These are phyloP conservation scores for Gouania willdenowi DNA, from an alignment of 2,797 vertebrate genomes.

Conservation along the genomic window DNA sequence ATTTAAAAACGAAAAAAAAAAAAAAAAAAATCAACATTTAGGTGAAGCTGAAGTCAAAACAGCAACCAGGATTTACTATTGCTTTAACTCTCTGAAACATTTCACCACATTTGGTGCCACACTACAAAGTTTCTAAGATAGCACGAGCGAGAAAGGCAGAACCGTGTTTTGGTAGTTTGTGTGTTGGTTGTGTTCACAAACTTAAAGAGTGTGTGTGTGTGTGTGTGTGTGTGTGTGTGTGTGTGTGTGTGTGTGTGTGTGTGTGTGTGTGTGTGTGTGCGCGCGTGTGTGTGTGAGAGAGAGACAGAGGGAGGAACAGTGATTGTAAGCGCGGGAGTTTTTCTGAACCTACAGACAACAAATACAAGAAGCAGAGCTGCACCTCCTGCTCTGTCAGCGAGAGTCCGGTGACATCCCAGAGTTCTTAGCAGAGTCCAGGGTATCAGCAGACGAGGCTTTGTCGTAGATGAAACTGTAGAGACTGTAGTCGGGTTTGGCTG, in stretches of 20 bases:
- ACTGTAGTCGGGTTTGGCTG: constrained; percentile 77
- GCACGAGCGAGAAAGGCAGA: constrained; percentile 61
- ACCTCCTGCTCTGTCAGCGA: constrained; percentile 44
- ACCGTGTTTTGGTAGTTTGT: constrained; percentile 63
- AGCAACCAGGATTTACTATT: constrained; percentile 73
- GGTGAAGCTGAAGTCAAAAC: constrained; percentile 48
- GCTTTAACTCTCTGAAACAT: constrained; percentile 57
- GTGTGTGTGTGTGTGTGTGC: neutral
- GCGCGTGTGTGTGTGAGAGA: neutral
- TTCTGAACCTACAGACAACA: constrained; percentile 45
- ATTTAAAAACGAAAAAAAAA: constrained; percentile 25
- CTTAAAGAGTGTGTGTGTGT: constrained; percentile 49
- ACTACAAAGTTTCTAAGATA: constrained; percentile 41
- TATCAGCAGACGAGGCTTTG: constrained; percentile 51
- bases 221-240: neutral
- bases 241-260: neutral
- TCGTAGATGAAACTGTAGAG: constrained; percentile 88
- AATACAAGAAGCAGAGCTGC: neutral
- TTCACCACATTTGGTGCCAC: constrained; percentile 29
- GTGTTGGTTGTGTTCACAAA: constrained; percentile 54
- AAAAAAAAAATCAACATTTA: constrained; percentile 26
- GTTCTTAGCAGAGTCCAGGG: constrained; percentile 45
- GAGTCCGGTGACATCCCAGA: constrained; percentile 46
- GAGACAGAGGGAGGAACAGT: neutral
- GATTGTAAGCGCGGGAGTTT: constrained; percentile 42